phyloP scores from a whole-genome alignment of 2,888 invertebrate genomes.

The Agrotis exclamationis region DNA sequence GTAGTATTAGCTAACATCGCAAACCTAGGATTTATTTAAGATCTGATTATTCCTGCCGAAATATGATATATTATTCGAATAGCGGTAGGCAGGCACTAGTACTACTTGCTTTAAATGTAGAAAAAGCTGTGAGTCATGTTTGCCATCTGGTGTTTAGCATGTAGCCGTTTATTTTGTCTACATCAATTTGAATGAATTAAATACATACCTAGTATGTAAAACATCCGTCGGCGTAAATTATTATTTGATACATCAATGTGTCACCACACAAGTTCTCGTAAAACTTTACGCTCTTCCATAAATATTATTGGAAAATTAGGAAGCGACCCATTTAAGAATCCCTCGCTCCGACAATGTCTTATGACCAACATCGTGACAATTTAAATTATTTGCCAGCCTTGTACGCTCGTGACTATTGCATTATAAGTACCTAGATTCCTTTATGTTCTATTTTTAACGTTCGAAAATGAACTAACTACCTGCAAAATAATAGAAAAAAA shows the following conservation, averaged over 20 bases:
- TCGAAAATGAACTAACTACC: not conserved
- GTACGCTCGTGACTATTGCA: constrained; percentile 14
- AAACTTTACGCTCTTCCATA: constrained; percentile 18
- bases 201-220: constrained; percentile 1
- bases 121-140: constrained; percentile 31
- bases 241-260: constrained; percentile 5
- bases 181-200: constrained; percentile 10
- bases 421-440: constrained; percentile 17
- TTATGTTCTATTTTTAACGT: constrained; percentile 1
- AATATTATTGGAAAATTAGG: constrained; percentile 51
- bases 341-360: constrained; percentile 46
- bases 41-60: constrained; percentile 2
- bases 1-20: not conserved
- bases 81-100: not conserved
- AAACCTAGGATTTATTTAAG: not conserved
- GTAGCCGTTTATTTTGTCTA: constrained; percentile 30
- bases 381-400: constrained; percentile 52
- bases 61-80: not conserved
- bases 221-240: constrained; percentile 1
- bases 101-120: not conserved
- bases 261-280: constrained; percentile 3
- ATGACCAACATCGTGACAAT: constrained; percentile 28
- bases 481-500: not conserved
- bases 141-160: constrained; percentile 38
- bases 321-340: constrained; percentile 55